Base-by-base conservation (phyloP, 2,888 invertebrate genomes). In the Pharmacophagus antenor region DNA sequence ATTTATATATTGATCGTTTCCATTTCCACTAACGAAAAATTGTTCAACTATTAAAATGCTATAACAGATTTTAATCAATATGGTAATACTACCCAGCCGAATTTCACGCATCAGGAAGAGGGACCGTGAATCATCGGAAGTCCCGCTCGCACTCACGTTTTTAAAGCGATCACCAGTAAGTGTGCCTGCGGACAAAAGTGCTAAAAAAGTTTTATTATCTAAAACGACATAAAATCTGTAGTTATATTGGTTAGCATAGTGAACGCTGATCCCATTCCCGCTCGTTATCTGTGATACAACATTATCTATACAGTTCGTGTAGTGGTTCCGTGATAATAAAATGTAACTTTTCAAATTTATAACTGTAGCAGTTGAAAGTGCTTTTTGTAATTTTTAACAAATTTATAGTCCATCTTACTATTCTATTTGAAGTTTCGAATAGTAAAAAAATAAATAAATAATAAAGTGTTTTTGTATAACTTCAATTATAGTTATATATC, bases 251-350 rank as follows among this genome's bases (percentile, higher is more conserved):
- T 46, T 25, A 25, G 55, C 51, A 23, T 56, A 51, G 55, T 60
- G 60, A 56, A 20, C 51, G 60, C 37, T 50, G 22, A 46, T 50
- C 51, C 22, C 18, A 27, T 50, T 54, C 37, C 22, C 27, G 59
- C 54, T 55, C 60, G 55, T 60, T 60, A 60, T 60, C 60, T 56
- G 37, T 21, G 67, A 70, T 69, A 67, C 63, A 55, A 59, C 61
- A 23, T 67, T 64, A 67, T 70, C 65, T 67, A 63, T 63, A 50
- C 59, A 66, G 67, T 69, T 67, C 66, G 67, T 68, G 70, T 65
- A 63, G 41, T 55, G 56, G 58, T 58, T 31, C 37, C 62, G 56
- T 65, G 58, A 63, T 61, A 64, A 65, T 67, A 65, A 66, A 62
- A 62, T 58, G 54, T 48, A 56, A 56, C 60, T 51, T 51, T 60